Percentiles rank a stretch among this genome's conserved stretches.
Conservation (phyloP, 2,888 invertebrate genomes). For the Pristionchus exspectatus region DNA sequence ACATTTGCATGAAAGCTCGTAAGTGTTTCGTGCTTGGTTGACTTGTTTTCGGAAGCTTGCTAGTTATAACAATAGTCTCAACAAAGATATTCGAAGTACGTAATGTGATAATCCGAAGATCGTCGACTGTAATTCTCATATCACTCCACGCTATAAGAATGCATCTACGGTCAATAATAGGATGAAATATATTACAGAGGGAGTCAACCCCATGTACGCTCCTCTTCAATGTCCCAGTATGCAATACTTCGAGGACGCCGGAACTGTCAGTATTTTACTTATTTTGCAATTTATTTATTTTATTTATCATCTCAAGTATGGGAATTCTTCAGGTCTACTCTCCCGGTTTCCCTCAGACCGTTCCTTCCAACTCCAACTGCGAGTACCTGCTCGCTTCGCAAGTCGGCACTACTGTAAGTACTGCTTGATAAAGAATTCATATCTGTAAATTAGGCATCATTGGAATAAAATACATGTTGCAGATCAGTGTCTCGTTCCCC, state of each 20-base stretch:
- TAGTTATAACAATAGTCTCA: too few relatives aligned
- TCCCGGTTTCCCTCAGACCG: slow-evolving; percentile 48
- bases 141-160: too few relatives aligned
- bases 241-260: slow-evolving; percentile 34
- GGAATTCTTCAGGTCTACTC: slow-evolving; percentile 32
- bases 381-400: slow-evolving; percentile 38
- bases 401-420: background rate
- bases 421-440: background rate
- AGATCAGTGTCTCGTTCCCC: slow-evolving; percentile 44
- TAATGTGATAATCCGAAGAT: too few relatives aligned
- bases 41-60: too few relatives aligned
- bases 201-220: background rate
- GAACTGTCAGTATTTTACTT: background rate
- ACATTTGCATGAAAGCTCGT: slow-evolving; percentile 22
- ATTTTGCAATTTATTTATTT: background rate
- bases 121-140: too few relatives aligned
- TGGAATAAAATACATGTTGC: background rate
- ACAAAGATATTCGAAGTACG: too few relatives aligned
- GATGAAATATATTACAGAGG: background rate
- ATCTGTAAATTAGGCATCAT: background rate
- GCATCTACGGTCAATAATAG: background rate
- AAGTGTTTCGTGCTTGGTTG: background rate
- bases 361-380: slow-evolving; percentile 7
- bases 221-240: slow-evolving; percentile 39
- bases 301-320: background rate